Percentiles rank a stretch among this genome's conserved stretches.
phyloP scores from a whole-genome alignment of 2,888 invertebrate genomes.

The Coleophora deauratella region DNA sequence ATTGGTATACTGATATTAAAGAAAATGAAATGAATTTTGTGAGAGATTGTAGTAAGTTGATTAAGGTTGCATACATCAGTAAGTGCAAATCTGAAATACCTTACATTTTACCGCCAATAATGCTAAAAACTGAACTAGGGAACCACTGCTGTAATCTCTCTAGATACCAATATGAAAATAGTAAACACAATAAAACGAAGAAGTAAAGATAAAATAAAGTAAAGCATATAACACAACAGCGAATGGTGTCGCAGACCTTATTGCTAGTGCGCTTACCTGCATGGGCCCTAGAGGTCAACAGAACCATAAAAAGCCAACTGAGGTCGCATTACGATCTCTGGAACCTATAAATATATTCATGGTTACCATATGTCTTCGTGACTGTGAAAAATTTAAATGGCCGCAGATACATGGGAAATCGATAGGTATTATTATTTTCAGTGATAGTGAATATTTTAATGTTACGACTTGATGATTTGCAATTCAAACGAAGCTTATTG shows the following conservation, averaged over 20 bases:
- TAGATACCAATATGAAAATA: background rate
- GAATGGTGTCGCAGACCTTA: background rate
- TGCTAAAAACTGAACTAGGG: too few relatives aligned
- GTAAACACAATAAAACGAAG: background rate
- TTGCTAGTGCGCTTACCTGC: background rate
- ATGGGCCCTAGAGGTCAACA: background rate
- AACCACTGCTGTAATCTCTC: too few relatives aligned
- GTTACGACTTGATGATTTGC: too few relatives aligned
- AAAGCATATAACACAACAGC: background rate
- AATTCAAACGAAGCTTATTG: background rate
- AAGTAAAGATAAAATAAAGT: background rate
- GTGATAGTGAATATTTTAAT: background rate
- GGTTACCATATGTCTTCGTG: background rate
- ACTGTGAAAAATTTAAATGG: background rate
- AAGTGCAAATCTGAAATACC: too few relatives aligned
- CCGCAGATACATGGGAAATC: background rate
- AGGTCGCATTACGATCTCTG: background rate
- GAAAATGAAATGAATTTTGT: too few relatives aligned
- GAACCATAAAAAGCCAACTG: conserved; percentile 1
- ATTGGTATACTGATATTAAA: too few relatives aligned
- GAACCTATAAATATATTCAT: background rate
- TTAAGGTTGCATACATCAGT: too few relatives aligned
- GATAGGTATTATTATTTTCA: background rate
- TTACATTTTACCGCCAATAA: too few relatives aligned
- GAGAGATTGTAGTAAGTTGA: too few relatives aligned